A percentile compares a stretch with the other conserved stretches of the same genome.
phyloP scores from a whole-genome alignment of 2,113 vertebrate species.

The Orycteropus afer region DNA sequence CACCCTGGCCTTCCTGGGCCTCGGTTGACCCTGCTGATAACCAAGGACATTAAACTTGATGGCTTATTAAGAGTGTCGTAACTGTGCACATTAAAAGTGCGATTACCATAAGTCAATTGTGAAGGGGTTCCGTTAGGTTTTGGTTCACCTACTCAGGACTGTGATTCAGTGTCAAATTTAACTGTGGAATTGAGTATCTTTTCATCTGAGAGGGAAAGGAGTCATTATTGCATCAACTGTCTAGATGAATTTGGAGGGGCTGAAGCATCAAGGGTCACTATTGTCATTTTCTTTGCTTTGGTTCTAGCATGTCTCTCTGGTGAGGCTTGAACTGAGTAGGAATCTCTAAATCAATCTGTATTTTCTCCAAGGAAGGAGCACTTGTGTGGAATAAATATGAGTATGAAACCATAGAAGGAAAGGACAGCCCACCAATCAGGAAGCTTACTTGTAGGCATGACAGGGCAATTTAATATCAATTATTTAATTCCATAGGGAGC shows the following conservation, averaged over 20 bases:
- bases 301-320: background rate
- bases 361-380: background rate
- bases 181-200: background rate
- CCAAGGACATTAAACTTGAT: background rate
- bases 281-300: background rate
- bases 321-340: background rate
- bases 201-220: background rate
- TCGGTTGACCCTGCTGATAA: background rate
- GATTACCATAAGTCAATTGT: background rate
- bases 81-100: background rate
- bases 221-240: background rate
- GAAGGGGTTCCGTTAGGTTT: background rate
- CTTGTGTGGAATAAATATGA: background rate
- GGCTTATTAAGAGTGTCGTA: background rate
- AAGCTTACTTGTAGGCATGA: background rate
- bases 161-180: background rate
- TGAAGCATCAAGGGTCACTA: background rate
- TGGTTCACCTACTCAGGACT: background rate
- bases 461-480: slow-evolving; percentile 23
- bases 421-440: background rate
- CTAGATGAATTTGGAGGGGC: background rate
- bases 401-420: background rate
- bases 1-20: background rate
- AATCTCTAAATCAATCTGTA: background rate
- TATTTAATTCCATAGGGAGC: background rate